These are phyloP conservation scores for Probaryconus sp. DNA, from an alignment of 1,140 invertebrate species.

Conservation along the genomic window DNA sequence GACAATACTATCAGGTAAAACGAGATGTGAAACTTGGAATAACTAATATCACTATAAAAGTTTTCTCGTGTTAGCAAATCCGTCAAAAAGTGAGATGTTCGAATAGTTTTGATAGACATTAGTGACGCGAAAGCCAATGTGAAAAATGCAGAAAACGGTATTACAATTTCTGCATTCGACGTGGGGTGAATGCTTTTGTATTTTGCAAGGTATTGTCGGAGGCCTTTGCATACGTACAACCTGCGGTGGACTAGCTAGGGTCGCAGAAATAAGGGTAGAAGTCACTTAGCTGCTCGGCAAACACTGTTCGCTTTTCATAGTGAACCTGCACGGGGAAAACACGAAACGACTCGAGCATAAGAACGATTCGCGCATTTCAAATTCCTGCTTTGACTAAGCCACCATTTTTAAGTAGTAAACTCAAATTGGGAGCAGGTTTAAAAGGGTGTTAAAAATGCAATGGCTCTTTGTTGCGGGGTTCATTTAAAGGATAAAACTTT, in stretches of 20 bases:
- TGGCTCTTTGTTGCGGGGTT: no score
- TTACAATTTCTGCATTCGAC: constrained; percentile 28
- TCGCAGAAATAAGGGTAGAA: constrained; percentile 59
- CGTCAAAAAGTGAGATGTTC: no score
- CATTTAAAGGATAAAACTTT: no score
- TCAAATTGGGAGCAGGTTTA: constrained; percentile 21
- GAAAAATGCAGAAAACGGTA: constrained; percentile 16
- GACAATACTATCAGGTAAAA: no score
- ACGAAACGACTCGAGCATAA: constrained; percentile 16
- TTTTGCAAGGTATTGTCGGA: constrained; percentile 36
- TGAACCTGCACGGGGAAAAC: constrained; percentile 25
- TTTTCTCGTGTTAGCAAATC: no score
- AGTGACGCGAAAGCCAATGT: no score
- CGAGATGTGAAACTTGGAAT: no score
- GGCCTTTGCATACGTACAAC: constrained; percentile 50
- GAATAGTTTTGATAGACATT: no score
- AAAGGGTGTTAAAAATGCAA: no score
- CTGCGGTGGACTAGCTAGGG: constrained; percentile 50
- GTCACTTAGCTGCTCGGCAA: constrained; percentile 58
- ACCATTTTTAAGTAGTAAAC: constrained; percentile 9
- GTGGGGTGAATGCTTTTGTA: constrained; percentile 48
- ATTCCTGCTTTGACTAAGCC: constrained; percentile 29
- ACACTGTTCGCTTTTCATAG: constrained; percentile 44
- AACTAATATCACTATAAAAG: no score
- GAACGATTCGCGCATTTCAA: constrained; percentile 43